Percentiles rank a stretch among this genome's conserved stretches.
Conservation (phyloP, 2,888 invertebrate genomes). For the Agapostemon virescens region DNA sequence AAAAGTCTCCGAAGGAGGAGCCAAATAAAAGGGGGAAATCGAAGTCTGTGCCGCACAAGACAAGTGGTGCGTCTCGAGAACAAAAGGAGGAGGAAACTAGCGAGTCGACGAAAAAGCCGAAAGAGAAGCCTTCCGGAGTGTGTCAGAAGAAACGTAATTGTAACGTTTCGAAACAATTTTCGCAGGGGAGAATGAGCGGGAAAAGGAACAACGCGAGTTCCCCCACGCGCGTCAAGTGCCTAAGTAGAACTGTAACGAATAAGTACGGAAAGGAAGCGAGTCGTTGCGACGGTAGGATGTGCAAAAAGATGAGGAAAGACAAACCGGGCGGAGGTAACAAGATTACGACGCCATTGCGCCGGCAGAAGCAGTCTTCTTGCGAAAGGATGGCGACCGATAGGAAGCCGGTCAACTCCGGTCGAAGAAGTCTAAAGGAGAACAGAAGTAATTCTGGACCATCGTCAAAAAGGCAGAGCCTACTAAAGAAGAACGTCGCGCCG, state of each 20-base stretch:
- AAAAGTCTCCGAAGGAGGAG: conserved; percentile 56
- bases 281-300: conserved; percentile 64
- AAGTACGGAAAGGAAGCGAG: conserved; percentile 63
- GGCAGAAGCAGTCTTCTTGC: conserved; percentile 61
- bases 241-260: conserved; percentile 65
- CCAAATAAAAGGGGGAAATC: conserved; percentile 53
- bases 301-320: conserved; percentile 69
- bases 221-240: conserved; percentile 74
- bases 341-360: conserved; percentile 46
- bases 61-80: conserved; percentile 26
- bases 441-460: conserved; percentile 62
- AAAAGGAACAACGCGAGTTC: conserved; percentile 57
- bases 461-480: conserved; percentile 59
- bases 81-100: conserved; percentile 53
- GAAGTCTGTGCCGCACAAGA: conserved; percentile 46
- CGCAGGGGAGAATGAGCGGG: conserved; percentile 54
- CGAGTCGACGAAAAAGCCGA: conserved; percentile 51
- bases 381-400: conserved; percentile 56
- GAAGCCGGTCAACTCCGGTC: conserved; percentile 54
- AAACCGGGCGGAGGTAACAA: conserved; percentile 66
- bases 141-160: conserved; percentile 65
- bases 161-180: conserved; percentile 49
- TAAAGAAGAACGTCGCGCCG: conserved; percentile 59
- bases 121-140: conserved; percentile 59
- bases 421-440: conserved; percentile 74